Percentiles rank a stretch among this genome's conserved stretches.
Conservation (phyloP, 1,140 invertebrate species). For the Helicorthomorpha holstii region DNA sequence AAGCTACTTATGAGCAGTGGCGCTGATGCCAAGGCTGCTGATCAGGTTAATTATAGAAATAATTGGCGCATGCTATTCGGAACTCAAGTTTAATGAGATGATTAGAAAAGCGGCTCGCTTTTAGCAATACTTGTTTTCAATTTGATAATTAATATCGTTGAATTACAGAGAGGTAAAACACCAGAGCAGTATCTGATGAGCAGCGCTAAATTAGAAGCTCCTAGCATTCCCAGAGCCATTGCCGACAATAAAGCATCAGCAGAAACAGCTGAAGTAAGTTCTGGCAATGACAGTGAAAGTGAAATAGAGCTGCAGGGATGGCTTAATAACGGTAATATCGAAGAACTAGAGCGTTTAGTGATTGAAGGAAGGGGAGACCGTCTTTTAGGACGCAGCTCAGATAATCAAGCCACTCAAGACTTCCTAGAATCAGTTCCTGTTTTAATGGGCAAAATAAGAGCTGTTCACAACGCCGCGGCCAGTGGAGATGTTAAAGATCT, state of each 20-base stretch:
- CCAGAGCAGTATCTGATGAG: constrained; percentile 16
- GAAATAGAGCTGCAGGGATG: constrained; percentile 39
- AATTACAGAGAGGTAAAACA: constrained; percentile 15
- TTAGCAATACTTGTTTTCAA: no score
- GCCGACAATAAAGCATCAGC: constrained; percentile 7
- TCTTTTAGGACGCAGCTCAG: constrained; percentile 49
- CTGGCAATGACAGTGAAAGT: constrained; percentile 1
- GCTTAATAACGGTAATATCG: constrained; percentile 61
- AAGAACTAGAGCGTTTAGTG: constrained; percentile 67
- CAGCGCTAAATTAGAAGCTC: constrained; percentile 8
- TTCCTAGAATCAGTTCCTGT: constrained; percentile 77
- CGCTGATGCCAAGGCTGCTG: constrained; percentile 14
- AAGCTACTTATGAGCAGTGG: constrained; percentile 14
- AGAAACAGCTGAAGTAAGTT: background rate
- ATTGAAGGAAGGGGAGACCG: constrained; percentile 66
- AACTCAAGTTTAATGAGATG: constrained; percentile 30
- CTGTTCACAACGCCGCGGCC: constrained; percentile 65
- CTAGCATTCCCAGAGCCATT: no score
- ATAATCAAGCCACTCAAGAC: constrained; percentile 61
- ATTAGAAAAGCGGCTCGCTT: no score
- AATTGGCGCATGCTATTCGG: constrained; percentile 13
- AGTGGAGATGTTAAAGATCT: constrained; percentile 66
- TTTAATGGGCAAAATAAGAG: constrained; percentile 78
- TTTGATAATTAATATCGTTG: constrained; percentile 1
- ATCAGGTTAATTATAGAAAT: constrained; percentile 11